Evolutionary conservation across 2,113 vertebrate species (phyloP).

Genomic region (Marmota monax): DNA sequence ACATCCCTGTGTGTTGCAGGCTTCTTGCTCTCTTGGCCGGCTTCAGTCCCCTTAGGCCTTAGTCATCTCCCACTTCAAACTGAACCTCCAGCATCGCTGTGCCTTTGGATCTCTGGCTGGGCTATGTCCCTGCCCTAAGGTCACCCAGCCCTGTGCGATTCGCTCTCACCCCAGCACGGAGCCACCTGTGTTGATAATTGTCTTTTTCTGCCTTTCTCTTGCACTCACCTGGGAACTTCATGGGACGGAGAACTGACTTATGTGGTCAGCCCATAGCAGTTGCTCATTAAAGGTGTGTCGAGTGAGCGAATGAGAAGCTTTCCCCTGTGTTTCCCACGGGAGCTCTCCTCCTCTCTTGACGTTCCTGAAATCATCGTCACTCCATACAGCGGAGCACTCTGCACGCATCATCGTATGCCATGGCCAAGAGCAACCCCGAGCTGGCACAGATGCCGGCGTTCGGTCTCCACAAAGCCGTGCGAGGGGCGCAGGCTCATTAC

Average conservation of each 20-base stretch:
- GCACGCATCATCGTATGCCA: background rate
- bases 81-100: no score
- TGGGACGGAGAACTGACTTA: background rate
- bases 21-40: background rate
- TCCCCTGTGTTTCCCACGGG: background rate
- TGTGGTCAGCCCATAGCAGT: background rate
- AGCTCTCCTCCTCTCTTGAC: background rate
- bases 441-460: no score
- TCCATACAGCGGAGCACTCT: background rate
- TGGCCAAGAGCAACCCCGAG: background rate
- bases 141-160: background rate
- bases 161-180: no score
- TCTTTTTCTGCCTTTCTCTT: background rate
- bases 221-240: background rate
- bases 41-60: accelerated
- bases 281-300: background rate
- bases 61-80: background rate
- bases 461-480: background rate
- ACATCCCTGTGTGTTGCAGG: background rate
- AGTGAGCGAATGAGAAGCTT: background rate
- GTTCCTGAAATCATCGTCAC: background rate
- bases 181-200: background rate
- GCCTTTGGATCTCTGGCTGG: no score
- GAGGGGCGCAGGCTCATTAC: background rate
- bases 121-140: accelerated